phyloP scores from a whole-genome alignment of 1,140 invertebrate species.

The Conopomorpha cramerella region DNA sequence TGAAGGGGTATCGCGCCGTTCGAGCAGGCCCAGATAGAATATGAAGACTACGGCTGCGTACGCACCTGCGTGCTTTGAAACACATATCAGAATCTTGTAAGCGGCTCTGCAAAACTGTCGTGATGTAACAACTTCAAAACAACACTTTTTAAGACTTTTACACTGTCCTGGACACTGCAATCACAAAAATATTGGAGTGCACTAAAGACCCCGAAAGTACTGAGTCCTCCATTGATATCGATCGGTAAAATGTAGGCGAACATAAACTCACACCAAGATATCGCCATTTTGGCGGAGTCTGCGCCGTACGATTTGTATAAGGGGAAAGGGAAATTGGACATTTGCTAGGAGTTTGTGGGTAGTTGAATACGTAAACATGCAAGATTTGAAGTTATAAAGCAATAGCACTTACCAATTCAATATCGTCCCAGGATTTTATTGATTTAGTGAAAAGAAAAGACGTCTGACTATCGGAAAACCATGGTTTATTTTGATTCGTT shows the following conservation, averaged over 20 bases:
- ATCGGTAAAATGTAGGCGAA: constrained; percentile 54
- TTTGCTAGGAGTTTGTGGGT: too few species aligned
- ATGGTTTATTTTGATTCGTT: too few species aligned
- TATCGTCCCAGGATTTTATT: too few species aligned
- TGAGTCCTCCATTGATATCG: constrained; percentile 61
- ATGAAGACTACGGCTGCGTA: constrained; percentile 84
- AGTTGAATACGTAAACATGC: too few species aligned
- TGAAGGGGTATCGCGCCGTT: constrained; percentile 54
- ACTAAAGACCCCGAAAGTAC: constrained; percentile 50
- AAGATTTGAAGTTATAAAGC: too few species aligned
- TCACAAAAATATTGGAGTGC: constrained; percentile 41
- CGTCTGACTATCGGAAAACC: too few species aligned
- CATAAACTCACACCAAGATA: constrained; percentile 45
- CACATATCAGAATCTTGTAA: constrained; percentile 53
- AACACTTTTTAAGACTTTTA: constrained; percentile 46
- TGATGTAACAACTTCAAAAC: constrained; percentile 54
- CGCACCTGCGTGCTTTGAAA: constrained; percentile 82
- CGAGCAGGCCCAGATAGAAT: constrained; percentile 83
- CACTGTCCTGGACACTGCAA: constrained; percentile 40
- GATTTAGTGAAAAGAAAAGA: too few species aligned
- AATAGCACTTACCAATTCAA: too few species aligned
- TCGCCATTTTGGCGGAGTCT: constrained; percentile 61
- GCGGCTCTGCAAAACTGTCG: constrained; percentile 34
- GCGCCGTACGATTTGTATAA: constrained; percentile 46
- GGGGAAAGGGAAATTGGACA: constrained; percentile 57